A percentile compares a stretch with the other conserved stretches of the same genome.
These are phyloP conservation scores for Hippocampus guttulatus DNA, from an alignment of 2,113 vertebrate species.

Conservation along the genomic window DNA sequence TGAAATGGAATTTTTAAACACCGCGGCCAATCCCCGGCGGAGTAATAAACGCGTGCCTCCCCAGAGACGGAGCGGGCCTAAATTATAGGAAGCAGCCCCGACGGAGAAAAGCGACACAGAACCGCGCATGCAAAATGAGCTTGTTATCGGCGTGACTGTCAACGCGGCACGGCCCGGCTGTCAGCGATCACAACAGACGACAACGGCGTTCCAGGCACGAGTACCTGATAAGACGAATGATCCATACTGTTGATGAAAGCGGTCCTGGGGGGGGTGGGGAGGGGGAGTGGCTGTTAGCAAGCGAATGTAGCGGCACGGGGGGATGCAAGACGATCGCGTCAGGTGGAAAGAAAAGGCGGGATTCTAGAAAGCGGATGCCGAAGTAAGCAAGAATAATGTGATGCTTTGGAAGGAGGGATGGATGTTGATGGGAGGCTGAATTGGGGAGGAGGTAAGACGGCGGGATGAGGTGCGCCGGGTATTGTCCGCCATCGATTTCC, in stretches of 20 bases:
- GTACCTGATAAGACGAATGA: constrained; percentile 47
- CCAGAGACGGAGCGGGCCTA: constrained; percentile 41
- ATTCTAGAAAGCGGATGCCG: constrained; percentile 6
- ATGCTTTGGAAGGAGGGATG: background rate
- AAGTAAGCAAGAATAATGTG: constrained; percentile 1
- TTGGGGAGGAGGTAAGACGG: constrained; percentile 17
- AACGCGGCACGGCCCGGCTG: constrained; percentile 42
- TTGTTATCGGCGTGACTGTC: constrained; percentile 61
- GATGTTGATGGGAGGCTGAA: constrained; percentile 4
- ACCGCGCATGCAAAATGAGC: constrained; percentile 51
- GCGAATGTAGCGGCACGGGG: background rate
- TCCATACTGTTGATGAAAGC: constrained; percentile 49
- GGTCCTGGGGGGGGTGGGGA: constrained; percentile 26
- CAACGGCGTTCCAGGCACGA: constrained; percentile 30
- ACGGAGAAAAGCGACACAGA: constrained; percentile 48
- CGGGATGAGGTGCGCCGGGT: constrained; percentile 47
- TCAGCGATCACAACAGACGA: constrained; percentile 60
- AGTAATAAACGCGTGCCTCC: constrained; percentile 47
- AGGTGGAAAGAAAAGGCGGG: constrained; percentile 10
- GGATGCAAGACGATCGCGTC: constrained; percentile 11
- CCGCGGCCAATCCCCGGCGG: constrained; percentile 44
- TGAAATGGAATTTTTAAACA: constrained; percentile 64
- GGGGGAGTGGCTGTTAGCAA: background rate
- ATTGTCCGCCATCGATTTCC: constrained; percentile 70
- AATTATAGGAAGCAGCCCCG: constrained; percentile 59